Conservation (phyloP, 2,888 invertebrate genomes). For the Ypsolopha sequella region DNA sequence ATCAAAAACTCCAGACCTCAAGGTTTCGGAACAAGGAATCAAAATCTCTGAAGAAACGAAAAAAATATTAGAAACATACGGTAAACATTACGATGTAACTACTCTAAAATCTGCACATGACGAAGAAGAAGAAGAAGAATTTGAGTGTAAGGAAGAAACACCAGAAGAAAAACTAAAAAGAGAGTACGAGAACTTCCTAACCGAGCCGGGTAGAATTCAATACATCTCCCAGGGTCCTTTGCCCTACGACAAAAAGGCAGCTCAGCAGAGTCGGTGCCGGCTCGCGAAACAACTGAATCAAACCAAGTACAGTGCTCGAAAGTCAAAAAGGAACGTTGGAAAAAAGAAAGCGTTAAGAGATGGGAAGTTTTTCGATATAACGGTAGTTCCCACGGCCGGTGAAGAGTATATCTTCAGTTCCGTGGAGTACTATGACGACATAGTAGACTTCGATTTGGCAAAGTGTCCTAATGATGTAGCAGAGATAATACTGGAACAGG, state of each 20-base stretch:
- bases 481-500: constrained; percentile 29
- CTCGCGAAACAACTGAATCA: constrained; percentile 14
- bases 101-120: no score
- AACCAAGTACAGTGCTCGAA: neutral
- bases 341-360: no score
- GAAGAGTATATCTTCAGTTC: constrained; percentile 46
- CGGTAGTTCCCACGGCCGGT: neutral
- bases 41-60: no score
- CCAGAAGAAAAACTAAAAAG: constrained; percentile 25
- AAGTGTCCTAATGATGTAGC: constrained; percentile 34
- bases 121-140: no score
- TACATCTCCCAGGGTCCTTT: no score
- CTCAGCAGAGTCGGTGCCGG: constrained; percentile 26
- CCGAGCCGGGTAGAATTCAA: constrained; percentile 22
- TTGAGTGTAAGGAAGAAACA: constrained; percentile 24
- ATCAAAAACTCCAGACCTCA: no score
- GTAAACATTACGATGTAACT: no score
- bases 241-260: constrained; percentile 26
- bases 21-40: no score
- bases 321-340: neutral
- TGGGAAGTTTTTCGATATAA: neutral
- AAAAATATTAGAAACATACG: no score
- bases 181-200: constrained; percentile 27
- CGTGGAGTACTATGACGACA: constrained; percentile 46
- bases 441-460: constrained; percentile 19